Evolutionary conservation across 2,113 vertebrate genomes (phyloP), one percentile per base, ranked within the genome.

Genomic region (Triplophysa rosa): DNA sequence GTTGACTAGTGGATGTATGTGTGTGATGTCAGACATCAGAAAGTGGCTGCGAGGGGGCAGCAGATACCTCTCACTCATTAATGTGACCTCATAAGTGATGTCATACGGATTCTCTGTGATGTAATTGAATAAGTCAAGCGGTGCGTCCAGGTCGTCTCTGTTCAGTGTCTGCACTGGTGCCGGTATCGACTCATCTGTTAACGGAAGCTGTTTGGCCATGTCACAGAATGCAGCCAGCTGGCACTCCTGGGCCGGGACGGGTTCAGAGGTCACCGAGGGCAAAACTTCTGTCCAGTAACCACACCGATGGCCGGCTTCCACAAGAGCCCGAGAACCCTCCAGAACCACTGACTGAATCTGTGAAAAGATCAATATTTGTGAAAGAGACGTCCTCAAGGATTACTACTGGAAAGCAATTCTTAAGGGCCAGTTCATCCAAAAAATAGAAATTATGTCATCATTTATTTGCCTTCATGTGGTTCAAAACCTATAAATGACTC

Each of bases 1-100:
- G 61, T 89, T 88, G 40, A 96, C 81, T 16, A 99, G 92, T 0
- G 95, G 96, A 29, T 95, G 90, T 68, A 96, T 90, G 84, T 88
- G 88, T 29, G 94, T 94, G 88, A 98, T 88, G 86, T 99, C 98
- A 42, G 98, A 99, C 14, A 99, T 92, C 85, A 99, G 94, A 86
- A 99, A 99, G 70, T 91, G 89, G 71, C 95, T 88, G 67, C 85
- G 91, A 1, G 95, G 94, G 19, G 97, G 97, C 67, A 99, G 86
- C 17, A 99, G 83, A 81, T 98, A 99, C 14, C 93, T 92, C 84
- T 96, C 93, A 23, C 95, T 96, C 93, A 98, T 93, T 80, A 99
- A 80, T 0, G 84, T 85, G 65, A 96, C 85, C 70, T 91, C 90
- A 37, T 89, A 86, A 2, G 94, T 90, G 65, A 19, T 63, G 69